These are phyloP conservation scores for Epizoanthus ramosus DNA, from an alignment of 92 coral and sea anemone genomes.

Conservation along the genomic window DNA sequence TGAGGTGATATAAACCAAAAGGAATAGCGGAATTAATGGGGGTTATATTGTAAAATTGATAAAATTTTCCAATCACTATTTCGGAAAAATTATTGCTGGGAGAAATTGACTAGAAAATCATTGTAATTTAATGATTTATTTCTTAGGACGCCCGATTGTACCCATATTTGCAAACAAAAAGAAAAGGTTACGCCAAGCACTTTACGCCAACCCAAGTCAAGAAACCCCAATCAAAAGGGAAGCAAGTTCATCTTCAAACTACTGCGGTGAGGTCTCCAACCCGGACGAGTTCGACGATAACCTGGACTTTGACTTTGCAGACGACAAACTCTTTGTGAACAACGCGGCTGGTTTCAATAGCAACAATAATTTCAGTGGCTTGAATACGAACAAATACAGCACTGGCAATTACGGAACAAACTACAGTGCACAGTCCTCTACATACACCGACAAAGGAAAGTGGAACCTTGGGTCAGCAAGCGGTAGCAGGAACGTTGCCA, in stretches of 20 bases:
- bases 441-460: neutral
- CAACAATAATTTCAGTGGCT: neutral
- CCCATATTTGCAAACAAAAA: constrained; percentile 85
- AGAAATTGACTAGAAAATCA: neutral
- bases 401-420: neutral
- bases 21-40: too few relatives aligned
- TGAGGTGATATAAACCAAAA: too few relatives aligned
- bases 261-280: neutral
- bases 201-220: constrained; percentile 77
- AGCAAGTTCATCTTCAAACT: neutral
- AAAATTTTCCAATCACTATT: too few relatives aligned
- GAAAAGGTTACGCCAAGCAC: constrained; percentile 81
- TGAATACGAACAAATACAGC: neutral
- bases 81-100: too few relatives aligned
- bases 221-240: constrained; percentile 21
- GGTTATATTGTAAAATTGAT: too few relatives aligned
- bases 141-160: constrained; percentile 56
- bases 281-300: constrained; percentile 1
- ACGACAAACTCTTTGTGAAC: constrained; percentile 3
- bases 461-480: neutral
- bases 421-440: neutral
- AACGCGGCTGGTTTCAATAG: neutral
- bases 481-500: neutral
- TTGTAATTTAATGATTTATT: too few relatives aligned
- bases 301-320: neutral